Evolutionary conservation across 2,888 invertebrate genomes (phyloP), one percentile per base, ranked within the genome.

Genomic region (Polydrusus tereticollis): DNA sequence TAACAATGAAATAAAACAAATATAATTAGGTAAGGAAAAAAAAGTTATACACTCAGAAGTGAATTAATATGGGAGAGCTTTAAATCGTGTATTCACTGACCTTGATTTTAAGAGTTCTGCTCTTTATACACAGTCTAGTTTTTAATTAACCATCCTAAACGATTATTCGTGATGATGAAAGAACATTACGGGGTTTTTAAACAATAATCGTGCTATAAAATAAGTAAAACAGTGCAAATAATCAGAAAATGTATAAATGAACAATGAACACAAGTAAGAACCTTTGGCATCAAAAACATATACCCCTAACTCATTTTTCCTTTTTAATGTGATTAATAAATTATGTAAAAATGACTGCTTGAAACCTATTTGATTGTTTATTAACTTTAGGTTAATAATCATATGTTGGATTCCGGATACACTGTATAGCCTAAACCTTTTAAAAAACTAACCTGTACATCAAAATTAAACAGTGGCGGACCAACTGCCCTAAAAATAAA

Each of bases 71-170:
- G 68, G 68, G 68, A 68, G 60, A 59, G 29, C 14, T 21, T 14
- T n/a, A n/a, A 50, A 62, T 68, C 68, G 60, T 60, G 68, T 68
- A 68, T 68, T 60, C 68, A 52, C 52, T 60, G 68, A 52, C 68
- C 68, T 60, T 52, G 60, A 60, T 68, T 60, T 60, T 68, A 68
- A 68, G 50, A 58, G 26, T 50, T 29, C 45, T 63, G 47, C 38
- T 47, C 14, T 55, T 64, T 36, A 55, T 64, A 50, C 38, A 50
- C 60, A 47, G 60, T 68, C 62, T 68, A 68, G 60, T 60, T 68
- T 58, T 67, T 67, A 63, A 63, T 63, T 63, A 50, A 18, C 5
- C 23, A 36, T 63, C 50, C 33, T 20, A 18, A 63, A n/a, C 16
- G 52, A 52, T 47, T 62, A 63, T 50, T 63, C 47, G 33, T 63